These are phyloP conservation scores for Phyllopteryx taeniolatus DNA, from an alignment of 2,113 vertebrate genomes.

Conservation along the genomic window DNA sequence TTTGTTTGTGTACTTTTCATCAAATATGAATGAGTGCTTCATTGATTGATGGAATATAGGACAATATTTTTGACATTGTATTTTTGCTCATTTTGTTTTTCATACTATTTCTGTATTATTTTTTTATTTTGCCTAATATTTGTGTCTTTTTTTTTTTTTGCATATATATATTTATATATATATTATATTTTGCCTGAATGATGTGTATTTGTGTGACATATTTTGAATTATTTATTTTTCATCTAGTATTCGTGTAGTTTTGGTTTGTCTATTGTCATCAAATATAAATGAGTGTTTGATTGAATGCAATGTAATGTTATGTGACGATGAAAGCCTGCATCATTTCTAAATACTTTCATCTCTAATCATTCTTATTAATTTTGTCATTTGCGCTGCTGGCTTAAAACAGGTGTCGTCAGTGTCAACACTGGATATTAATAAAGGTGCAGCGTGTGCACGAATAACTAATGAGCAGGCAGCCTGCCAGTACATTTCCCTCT, in stretches of 20 bases:
- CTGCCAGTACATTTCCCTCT: not conserved
- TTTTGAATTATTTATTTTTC: not conserved
- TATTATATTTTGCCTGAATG: too few relatives aligned
- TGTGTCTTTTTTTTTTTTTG: too few relatives aligned
- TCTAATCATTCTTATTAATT: not conserved
- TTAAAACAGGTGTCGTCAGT: not conserved
- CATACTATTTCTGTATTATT: too few relatives aligned
- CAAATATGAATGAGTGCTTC: too few relatives aligned
- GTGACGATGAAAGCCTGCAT: not conserved
- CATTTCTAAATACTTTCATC: not conserved
- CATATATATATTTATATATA: too few relatives aligned
- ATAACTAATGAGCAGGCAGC: not conserved
- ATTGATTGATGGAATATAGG: too few relatives aligned
- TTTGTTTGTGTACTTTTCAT: too few relatives aligned
- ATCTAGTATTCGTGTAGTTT: not conserved
- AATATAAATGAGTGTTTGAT: not conserved
- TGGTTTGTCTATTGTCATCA: too few relatives aligned
- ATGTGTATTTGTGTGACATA: not conserved
- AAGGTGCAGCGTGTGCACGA: not conserved
- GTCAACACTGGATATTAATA: not conserved
- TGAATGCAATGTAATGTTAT: not conserved
- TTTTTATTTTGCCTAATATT: too few relatives aligned
- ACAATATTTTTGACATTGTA: too few relatives aligned
- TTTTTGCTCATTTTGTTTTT: too few relatives aligned
- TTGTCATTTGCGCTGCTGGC: not conserved